Evolutionary conservation across 2,113 vertebrate genomes (phyloP), one percentile per base, ranked within the genome.

Genomic region (Sarotherodon lohbergeri): DNA sequence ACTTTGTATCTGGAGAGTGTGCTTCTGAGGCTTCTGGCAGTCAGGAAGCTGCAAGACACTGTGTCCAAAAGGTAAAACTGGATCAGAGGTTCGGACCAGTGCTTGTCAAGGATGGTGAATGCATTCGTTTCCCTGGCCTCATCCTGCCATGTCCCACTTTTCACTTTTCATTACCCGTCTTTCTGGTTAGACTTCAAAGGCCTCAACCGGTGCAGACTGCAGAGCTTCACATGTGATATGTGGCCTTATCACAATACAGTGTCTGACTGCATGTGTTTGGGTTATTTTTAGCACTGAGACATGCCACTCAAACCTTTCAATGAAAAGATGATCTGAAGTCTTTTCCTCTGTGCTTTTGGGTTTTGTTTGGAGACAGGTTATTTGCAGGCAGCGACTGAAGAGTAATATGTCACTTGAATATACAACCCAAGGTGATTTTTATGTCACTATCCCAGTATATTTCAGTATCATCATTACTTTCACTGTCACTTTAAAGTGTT

Each of bases 181-280:
- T 76, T 68, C 79, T 80, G 86, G 87, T 82, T 34, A 3, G 84
- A 94, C 93, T 93, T 95, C 94, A 95, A 92, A 95, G 92, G 54
- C 27, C 81, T 80, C 4, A 24, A 57, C 29, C 13, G 1, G 57
- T 9, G 52, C 73, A 24, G 10, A 6, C 79, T 55, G 68, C 36
- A 82, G 56, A 91, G 87, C 66, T 88, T 86, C 87, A n/a, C 73
- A 56, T 29, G 10, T 83, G 83, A 79, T 76, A 68, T 34, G 12
- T 83, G 83, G 16, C 83, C 88, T 91, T 82, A 84, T 91, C 80
- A 66, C 73, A 46, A 76, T 34, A 84, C 48, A 32, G 9, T 32
- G 59, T 54, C 57, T 73, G 68, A 63, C 82, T 80, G 43, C 54
- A 54, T 80, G 80, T 59, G 3, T 27, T 87, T 12, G 7, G 55